Percentiles rank a stretch among this genome's conserved stretches.
Conservation (phyloP, 2,888 invertebrate genomes). For the Hirtodrosophila cameraria region DNA sequence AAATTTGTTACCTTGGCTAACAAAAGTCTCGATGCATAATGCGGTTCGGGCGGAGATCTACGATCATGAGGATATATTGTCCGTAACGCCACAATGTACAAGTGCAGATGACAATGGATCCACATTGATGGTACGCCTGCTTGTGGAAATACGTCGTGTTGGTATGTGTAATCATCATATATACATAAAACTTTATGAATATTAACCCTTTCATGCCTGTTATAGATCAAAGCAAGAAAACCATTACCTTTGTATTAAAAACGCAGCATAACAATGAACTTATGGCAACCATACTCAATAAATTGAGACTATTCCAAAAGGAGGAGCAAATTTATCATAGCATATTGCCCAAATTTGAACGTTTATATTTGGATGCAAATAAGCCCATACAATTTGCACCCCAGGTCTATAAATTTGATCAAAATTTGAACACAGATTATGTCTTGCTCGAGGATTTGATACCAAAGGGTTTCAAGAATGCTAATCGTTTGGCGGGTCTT, state of each 20-base stretch:
- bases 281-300: constrained; percentile 67
- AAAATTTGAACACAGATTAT: constrained; percentile 72
- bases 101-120: constrained; percentile 75
- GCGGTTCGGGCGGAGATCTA: constrained; percentile 70
- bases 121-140: constrained; percentile 75
- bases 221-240: constrained; percentile 71
- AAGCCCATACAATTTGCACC: constrained; percentile 78
- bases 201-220: background rate
- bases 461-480: constrained; percentile 74
- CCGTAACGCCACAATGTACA: constrained; percentile 44
- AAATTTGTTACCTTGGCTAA: constrained; percentile 72
- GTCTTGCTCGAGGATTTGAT: constrained; percentile 81
- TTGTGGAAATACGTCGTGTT: constrained; percentile 68
- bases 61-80: constrained; percentile 61
- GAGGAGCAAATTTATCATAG: constrained; percentile 80
- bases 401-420: constrained; percentile 71
- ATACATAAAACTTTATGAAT: no score
- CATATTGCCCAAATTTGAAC: constrained; percentile 80
- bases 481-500: constrained; percentile 76
- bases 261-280: constrained; percentile 64
- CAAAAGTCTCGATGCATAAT: constrained; percentile 63
- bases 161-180: constrained; percentile 54
- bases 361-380: constrained; percentile 72
- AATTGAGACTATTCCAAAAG: constrained; percentile 77
- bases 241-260: constrained; percentile 73